Evolutionary conservation across 2,797 vertebrate species (phyloP).

Genomic region (Oceanodroma leucorhoa): DNA sequence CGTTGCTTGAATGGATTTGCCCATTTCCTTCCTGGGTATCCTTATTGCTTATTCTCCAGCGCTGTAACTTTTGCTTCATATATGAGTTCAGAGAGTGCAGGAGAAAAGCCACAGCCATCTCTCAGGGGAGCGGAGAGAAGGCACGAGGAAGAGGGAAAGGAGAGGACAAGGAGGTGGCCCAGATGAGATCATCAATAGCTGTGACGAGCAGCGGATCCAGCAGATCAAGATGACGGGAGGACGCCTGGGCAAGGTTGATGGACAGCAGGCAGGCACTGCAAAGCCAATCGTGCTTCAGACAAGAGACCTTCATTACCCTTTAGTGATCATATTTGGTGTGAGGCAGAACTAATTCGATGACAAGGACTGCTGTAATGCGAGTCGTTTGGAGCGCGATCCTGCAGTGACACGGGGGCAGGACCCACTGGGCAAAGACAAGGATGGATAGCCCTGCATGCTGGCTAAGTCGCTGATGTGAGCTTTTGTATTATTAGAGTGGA

Average conservation of each 20-base stretch:
- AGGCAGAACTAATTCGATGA: neutral
- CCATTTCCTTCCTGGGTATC: neutral
- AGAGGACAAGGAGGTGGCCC: neutral
- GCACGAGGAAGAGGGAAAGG: neutral
- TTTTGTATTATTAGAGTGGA: neutral
- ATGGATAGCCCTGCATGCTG: neutral
- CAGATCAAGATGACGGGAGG: neutral
- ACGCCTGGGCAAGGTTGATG: neutral
- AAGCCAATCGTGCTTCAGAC: neutral
- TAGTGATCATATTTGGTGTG: fast-evolving
- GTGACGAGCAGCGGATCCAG: neutral
- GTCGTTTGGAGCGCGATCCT: neutral
- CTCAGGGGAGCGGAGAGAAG: neutral
- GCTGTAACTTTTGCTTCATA: fast-evolving
- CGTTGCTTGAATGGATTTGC: neutral
- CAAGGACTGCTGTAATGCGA: neutral
- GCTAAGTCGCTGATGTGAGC: neutral
- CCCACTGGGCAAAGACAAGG: neutral
- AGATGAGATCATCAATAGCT: neutral
- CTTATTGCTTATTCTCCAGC: neutral
- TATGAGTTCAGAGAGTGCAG: fast-evolving
- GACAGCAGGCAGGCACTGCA: neutral
- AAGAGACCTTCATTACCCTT: neutral
- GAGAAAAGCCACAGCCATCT: neutral
- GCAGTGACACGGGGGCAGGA: neutral